Conservation (phyloP, 2,888 invertebrate species). For the Cryptocephalus moraei region DNA sequence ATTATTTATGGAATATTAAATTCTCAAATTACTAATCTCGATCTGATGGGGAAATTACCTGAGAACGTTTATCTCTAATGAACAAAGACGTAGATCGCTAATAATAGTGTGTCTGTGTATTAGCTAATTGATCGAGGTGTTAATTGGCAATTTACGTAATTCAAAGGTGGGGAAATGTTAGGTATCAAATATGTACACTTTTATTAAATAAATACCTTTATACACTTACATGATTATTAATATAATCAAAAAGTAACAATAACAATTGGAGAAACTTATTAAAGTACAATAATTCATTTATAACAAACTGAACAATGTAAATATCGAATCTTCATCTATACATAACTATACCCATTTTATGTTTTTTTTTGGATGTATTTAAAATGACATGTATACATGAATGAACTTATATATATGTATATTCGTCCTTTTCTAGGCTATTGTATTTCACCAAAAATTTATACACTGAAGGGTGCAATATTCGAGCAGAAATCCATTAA, state of each 20-base stretch:
- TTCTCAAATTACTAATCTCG: too few species aligned
- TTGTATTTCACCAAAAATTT: too few species aligned
- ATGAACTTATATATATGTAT: slow-evolving; percentile 16
- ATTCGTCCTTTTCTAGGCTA: not conserved
- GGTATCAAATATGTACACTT: slow-evolving; percentile 22
- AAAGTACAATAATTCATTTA: slow-evolving; percentile 4
- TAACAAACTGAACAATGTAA: not conserved
- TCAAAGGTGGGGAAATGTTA: not conserved
- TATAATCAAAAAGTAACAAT: slow-evolving; percentile 24
- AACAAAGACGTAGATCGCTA: not conserved
- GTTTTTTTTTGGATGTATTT: slow-evolving; percentile 14
- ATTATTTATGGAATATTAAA: too few species aligned
- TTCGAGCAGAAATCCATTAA: slow-evolving; percentile 6
- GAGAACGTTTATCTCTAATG: not conserved
- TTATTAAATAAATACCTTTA: slow-evolving; percentile 36
- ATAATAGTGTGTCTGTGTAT: too few species aligned
- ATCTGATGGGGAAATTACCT: too few species aligned
- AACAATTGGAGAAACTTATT: slow-evolving; percentile 13
- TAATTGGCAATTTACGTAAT: too few species aligned
- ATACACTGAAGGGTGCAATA: too few species aligned
- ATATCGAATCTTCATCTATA: not conserved
- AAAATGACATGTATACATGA: slow-evolving; percentile 31
- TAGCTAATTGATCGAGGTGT: too few species aligned
- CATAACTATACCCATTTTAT: slow-evolving; percentile 5
- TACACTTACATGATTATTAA: slow-evolving; percentile 31